A percentile compares a stretch with the other conserved stretches of the same genome.
Evolutionary conservation across 2,888 invertebrate genomes (phyloP).

Genomic region (Dicyrtomina minuta): DNA sequence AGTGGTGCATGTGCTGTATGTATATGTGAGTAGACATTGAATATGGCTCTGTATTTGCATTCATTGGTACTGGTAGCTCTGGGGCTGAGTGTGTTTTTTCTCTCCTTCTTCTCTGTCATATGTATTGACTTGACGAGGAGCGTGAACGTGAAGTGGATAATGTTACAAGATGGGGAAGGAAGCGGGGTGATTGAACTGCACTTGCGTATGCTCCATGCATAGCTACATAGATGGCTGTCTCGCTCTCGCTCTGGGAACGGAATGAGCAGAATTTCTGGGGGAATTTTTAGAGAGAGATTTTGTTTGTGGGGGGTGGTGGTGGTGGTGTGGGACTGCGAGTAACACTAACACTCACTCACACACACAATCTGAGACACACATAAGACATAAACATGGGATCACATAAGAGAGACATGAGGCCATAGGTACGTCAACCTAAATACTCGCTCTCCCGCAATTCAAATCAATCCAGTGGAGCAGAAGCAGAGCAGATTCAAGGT

Average conservation of each 20-base stretch:
- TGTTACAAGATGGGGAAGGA: conserved; percentile 1
- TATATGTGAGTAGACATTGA: too few species aligned
- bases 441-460: too few species aligned
- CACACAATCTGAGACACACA: conserved; percentile 6
- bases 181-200: conserved; percentile 32
- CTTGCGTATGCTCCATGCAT: conserved; percentile 19
- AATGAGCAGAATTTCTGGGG: not conserved
- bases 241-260: conserved; percentile 24
- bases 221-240: too few species aligned
- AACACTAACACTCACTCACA: not conserved
- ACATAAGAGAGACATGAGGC: not conserved
- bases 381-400: not conserved
- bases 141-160: not conserved
- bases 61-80: too few species aligned
- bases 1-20: too few species aligned
- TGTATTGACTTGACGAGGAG: not conserved
- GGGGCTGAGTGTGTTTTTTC: too few species aligned
- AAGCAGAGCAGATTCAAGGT: too few species aligned
- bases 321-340: not conserved
- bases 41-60: too few species aligned
- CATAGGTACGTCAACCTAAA: too few species aligned
- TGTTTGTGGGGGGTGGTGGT: not conserved
- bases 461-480: too few species aligned
- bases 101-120: not conserved
- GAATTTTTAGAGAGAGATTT: too few species aligned